Evolutionary conservation across 1,140 invertebrate species (phyloP).

Genomic region (Euura saliciscinereae): DNA sequence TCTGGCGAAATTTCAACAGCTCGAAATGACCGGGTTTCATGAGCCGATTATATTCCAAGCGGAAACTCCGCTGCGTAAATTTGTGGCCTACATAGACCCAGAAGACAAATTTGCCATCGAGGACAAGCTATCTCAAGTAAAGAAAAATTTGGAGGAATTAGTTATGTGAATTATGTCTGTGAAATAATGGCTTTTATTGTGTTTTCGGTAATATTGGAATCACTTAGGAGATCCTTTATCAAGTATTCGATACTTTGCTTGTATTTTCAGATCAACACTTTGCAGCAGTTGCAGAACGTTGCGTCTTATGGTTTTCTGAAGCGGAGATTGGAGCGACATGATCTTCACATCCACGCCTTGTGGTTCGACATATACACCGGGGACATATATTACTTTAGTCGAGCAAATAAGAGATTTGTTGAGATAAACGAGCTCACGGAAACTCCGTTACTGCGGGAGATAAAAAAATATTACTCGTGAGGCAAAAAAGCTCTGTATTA

Average conservation of each 20-base stretch:
- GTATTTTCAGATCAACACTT: slow-evolving; percentile 80
- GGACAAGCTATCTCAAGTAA: slow-evolving; percentile 92
- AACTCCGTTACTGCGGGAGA: slow-evolving; percentile 75
- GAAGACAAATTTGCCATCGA: slow-evolving; percentile 87
- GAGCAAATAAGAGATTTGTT: slow-evolving; percentile 81
- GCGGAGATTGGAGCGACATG: slow-evolving; percentile 77
- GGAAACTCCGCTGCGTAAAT: slow-evolving; percentile 84
- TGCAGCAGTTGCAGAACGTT: slow-evolving; percentile 94
- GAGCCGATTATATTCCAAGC: slow-evolving; percentile 84
- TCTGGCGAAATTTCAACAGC: slow-evolving; percentile 81
- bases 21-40: slow-evolving; percentile 71
- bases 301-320: slow-evolving; percentile 93
- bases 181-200: not conserved
- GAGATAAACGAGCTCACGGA: slow-evolving; percentile 84
- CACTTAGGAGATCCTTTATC: slow-evolving; percentile 6
- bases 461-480: slow-evolving; percentile 81
- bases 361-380: slow-evolving; percentile 99
- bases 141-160: slow-evolving; percentile 16
- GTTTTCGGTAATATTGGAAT: not conserved
- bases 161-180: not conserved
- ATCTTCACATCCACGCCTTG: slow-evolving; percentile 89
- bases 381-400: slow-evolving; percentile 93
- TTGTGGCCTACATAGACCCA: slow-evolving; percentile 93
- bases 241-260: slow-evolving; percentile 24
- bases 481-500: not conserved